Conservation (phyloP, 2,797 vertebrate genomes). For the Hemibagrus guttatus region DNA sequence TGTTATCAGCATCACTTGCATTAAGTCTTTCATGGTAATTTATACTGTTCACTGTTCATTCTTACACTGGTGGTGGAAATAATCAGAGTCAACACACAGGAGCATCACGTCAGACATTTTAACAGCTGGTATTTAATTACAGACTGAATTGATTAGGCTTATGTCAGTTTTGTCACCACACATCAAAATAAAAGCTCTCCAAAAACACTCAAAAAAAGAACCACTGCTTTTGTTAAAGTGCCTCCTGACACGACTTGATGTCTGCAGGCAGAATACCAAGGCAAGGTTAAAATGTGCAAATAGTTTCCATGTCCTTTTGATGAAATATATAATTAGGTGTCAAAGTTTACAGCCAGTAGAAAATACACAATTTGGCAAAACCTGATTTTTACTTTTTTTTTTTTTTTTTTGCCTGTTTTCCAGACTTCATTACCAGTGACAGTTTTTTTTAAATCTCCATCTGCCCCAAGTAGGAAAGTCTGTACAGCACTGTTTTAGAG, state of each 20-base stretch:
- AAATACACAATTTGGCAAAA: neutral
- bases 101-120: neutral
- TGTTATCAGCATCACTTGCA: neutral
- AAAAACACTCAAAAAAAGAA: neutral
- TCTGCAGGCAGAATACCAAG: neutral
- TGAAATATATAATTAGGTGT: neutral
- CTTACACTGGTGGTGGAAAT: neutral
- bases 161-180: neutral
- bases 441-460: neutral
- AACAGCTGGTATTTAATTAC: neutral
- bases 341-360: too few species aligned
- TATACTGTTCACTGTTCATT: neutral
- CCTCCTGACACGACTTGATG: neutral
- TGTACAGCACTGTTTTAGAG: neutral
- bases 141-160: neutral
- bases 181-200: neutral
- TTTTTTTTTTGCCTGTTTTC: neutral
- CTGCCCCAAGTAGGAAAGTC: neutral
- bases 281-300: neutral
- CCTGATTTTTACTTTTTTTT: neutral
- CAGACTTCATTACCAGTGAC: too few species aligned
- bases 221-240: neutral
- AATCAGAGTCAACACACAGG: neutral
- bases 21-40: too few species aligned
- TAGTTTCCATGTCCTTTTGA: neutral